phyloP scores from a whole-genome alignment of 2,888 invertebrate species.

The Cosmopolites sordidus region DNA sequence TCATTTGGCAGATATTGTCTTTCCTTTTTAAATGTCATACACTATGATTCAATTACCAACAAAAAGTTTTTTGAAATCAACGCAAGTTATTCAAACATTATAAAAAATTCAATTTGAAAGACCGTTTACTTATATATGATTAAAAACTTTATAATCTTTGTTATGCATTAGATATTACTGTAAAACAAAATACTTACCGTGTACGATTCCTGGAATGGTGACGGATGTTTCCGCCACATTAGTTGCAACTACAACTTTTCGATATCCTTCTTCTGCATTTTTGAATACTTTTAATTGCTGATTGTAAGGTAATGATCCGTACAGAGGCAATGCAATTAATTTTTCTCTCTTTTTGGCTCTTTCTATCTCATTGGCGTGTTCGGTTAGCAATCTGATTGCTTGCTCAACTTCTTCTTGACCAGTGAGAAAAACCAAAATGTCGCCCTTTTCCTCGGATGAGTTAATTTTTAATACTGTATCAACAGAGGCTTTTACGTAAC shows the following conservation, averaged over 20 bases:
- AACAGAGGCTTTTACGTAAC: conserved; percentile 83
- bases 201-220: conserved; percentile 88
- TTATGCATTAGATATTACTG: too few species aligned
- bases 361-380: conserved; percentile 57
- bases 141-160: too few species aligned
- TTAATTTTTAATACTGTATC: conserved; percentile 90
- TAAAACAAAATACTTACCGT: too few species aligned
- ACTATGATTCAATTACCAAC: too few species aligned
- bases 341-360: conserved; percentile 51
- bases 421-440: conserved; percentile 88
- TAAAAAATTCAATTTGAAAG: too few species aligned
- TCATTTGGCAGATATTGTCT: too few species aligned
- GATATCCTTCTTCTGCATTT: conserved; percentile 61
- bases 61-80: too few species aligned
- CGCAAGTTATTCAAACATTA: too few species aligned
- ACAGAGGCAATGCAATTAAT: conserved; percentile 79
- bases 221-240: conserved; percentile 97
- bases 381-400: conserved; percentile 62
- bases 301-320: conserved; percentile 78
- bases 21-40: too few species aligned
- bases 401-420: conserved; percentile 91
- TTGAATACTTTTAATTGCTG: conserved; percentile 83
- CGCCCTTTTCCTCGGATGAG: conserved; percentile 74
- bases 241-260: conserved; percentile 91
- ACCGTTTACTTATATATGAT: too few species aligned